A percentile compares a stretch with the other conserved stretches of the same genome.
Conservation (phyloP, 2,888 invertebrate species). For the Gymnoscelis rufifasciata region DNA sequence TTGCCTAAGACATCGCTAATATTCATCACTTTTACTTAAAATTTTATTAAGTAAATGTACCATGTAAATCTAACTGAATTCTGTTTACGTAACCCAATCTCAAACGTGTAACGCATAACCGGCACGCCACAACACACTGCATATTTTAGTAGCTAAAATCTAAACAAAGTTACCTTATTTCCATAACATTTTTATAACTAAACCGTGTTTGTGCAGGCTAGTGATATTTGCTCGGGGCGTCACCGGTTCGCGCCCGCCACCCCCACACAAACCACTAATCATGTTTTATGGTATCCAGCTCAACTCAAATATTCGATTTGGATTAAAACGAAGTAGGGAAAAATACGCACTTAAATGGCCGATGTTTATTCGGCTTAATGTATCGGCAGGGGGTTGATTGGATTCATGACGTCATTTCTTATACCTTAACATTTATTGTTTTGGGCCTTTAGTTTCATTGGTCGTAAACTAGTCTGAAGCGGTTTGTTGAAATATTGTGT, state of each 20-base stretch:
- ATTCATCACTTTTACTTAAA: no score
- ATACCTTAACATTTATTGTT: not conserved
- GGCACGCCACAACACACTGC: not conserved
- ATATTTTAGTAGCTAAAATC: not conserved
- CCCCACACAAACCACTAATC: constrained; percentile 64
- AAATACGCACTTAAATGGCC: constrained; percentile 31
- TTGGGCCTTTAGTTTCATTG: no score
- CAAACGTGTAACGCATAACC: not conserved
- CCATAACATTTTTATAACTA: constrained; percentile 3
- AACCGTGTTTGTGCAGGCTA: constrained; percentile 55
- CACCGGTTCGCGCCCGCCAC: constrained; percentile 44
- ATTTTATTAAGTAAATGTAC: no score
- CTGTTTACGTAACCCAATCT: no score
- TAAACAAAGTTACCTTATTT: not conserved
- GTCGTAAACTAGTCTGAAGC: no score
- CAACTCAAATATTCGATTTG: constrained; percentile 60
- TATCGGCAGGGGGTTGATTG: constrained; percentile 9
- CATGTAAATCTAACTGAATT: no score
- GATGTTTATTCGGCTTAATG: constrained; percentile 17
- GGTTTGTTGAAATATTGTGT: no score
- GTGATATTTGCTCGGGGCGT: constrained; percentile 55
- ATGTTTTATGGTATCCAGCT: constrained; percentile 68
- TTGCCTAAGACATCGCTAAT: no score
- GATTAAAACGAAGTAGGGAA: constrained; percentile 55
- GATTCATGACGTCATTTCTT: constrained; percentile 9